Evolutionary conservation across 2,797 vertebrate species (phyloP), one percentile per base, ranked within the genome.

Genomic region (Sandelia bainsii): DNA sequence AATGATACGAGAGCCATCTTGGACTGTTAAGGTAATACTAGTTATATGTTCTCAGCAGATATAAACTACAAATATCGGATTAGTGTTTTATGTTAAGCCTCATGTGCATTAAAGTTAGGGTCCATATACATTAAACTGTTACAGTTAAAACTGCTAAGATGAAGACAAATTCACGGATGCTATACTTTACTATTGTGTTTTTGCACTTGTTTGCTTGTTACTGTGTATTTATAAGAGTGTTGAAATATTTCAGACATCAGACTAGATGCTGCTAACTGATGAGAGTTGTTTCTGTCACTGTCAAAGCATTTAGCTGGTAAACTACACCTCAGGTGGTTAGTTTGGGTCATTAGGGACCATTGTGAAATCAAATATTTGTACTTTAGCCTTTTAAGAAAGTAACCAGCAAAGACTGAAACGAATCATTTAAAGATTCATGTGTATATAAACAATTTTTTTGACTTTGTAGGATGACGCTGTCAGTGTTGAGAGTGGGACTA

Each of bases 401-500:
- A 34, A 8, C 34, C 34, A 8, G 6, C 6, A 34, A 34, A 7
- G 34, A 34, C 9, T 34, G 25, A 25, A 25, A 25, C 25, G 2
- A 25, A 25, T 25, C 25, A 4, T 2, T 25, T 25, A 25, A 25
- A 4, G 34, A 10, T 32, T 8, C 32, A 32, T 8, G 32, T 34
- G 34, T 39, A 39, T 39, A 13, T 32, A 39, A 39, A 39, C 29
- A 4, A 8, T 32, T 4, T 32, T 52, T 78, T 5, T 70, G 8
- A 88, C 8, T 63, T n/a, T 87, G 53, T 68, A 99, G 98, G 98
- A 99, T 49, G 98, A 99, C 83, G 96, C 97, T 0, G 93, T 96
- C 87, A 99, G 98, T 32, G 94, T 98, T 39, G 98, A 99, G 83
- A 99, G 98, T 0, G 97, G 98, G 6, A 97, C 96, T 52, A 98